Conservation (phyloP, 2,797 vertebrate genomes). For the Uromys caudimaculatus region DNA sequence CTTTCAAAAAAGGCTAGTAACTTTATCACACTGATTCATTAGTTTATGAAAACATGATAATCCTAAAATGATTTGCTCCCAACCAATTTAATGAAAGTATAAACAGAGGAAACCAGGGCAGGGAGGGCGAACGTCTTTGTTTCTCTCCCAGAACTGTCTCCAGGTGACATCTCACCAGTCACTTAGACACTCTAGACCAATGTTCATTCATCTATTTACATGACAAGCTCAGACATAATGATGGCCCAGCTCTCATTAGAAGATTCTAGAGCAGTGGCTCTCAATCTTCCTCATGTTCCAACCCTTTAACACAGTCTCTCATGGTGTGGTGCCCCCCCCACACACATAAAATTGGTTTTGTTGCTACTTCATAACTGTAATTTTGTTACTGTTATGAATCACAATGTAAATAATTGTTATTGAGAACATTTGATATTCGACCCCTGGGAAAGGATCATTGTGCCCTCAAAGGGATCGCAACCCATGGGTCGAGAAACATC, state of each 20-base stretch:
- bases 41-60: slow-evolving; percentile 46
- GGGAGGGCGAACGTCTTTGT: neutral
- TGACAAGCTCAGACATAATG: slow-evolving; percentile 27
- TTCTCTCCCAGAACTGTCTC: neutral
- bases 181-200: slow-evolving; percentile 21
- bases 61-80: neutral
- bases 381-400: neutral
- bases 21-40: neutral
- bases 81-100: slow-evolving; percentile 5
- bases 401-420: neutral
- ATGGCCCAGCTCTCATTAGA: slow-evolving; percentile 13
- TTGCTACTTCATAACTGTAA: neutral
- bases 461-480: neutral
- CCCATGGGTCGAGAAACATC: neutral
- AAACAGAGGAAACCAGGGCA: neutral
- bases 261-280: neutral
- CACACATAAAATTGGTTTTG: neutral
- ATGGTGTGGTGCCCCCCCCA: neutral
- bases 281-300: neutral
- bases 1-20: neutral
- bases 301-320: neutral
- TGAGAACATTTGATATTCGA: too few species aligned
- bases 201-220: slow-evolving; percentile 33
- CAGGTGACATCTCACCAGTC: neutral
- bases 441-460: neutral